Conservation (phyloP, 1,140 invertebrate genomes). For the Halyomorpha halys region DNA sequence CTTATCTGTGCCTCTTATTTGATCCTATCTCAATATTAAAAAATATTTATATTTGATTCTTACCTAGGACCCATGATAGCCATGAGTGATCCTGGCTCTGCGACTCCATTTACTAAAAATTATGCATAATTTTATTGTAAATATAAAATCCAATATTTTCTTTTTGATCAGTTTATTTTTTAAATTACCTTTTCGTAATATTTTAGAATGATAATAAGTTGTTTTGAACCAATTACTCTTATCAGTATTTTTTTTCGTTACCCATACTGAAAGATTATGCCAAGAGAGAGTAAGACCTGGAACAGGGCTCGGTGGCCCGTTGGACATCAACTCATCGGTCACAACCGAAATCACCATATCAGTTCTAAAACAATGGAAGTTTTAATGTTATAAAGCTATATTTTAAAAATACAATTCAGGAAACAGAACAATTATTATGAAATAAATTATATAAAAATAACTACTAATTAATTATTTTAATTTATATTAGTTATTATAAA, state of each 20-base stretch:
- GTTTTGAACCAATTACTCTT: slow-evolving; percentile 25
- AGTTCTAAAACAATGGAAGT: no score
- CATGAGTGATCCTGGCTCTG: slow-evolving; percentile 36
- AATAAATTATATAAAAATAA: no score
- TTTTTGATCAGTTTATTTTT: background rate
- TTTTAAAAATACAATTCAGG: no score
- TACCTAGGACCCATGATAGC: slow-evolving; percentile 42
- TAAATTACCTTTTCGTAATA: slow-evolving; percentile 30
- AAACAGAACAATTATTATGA: no score
- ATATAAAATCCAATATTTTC: background rate
- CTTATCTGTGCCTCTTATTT: no score
- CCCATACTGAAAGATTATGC: slow-evolving; percentile 31
- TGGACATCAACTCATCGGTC: background rate
- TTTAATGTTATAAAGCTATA: no score
- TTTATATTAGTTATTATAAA: no score
- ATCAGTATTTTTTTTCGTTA: slow-evolving; percentile 26
- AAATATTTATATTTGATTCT: slow-evolving; percentile 17
- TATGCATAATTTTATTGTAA: background rate
- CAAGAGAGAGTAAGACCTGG: slow-evolving; percentile 29
- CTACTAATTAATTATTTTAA: no score
- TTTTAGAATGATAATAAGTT: slow-evolving; percentile 26
- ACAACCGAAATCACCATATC: slow-evolving; percentile 10
- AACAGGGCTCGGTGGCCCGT: slow-evolving; percentile 13
- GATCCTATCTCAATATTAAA: slow-evolving; percentile 19
- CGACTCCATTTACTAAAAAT: slow-evolving; percentile 37